A percentile compares a stretch with the other conserved stretches of the same genome.
Conservation (phyloP, 2,113 vertebrate species). For the Ageneiosus marmoratus region DNA sequence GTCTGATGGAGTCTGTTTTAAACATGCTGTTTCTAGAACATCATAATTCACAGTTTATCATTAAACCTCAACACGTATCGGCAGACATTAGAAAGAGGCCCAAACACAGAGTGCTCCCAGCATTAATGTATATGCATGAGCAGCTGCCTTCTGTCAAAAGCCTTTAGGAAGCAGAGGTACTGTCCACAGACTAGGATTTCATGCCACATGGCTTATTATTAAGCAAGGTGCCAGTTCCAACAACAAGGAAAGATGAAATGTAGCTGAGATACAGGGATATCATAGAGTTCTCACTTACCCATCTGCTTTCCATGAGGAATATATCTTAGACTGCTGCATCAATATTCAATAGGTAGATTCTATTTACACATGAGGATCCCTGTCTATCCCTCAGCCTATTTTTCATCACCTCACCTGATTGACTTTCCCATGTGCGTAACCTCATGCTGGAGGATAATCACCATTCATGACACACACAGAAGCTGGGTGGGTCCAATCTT, state of each 20-base stretch:
- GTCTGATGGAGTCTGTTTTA: slow-evolving; percentile 17
- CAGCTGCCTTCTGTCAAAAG: slow-evolving; percentile 28
- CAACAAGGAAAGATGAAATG: slow-evolving; percentile 8
- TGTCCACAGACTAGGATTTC: background rate
- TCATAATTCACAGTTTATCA: slow-evolving; percentile 17
- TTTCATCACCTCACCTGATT: slow-evolving; percentile 48
- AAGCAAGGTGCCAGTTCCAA: background rate
- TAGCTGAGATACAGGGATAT: slow-evolving; percentile 46
- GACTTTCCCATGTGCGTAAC: slow-evolving; percentile 43
- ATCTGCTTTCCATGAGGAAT: slow-evolving; percentile 26
- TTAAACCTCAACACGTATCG: background rate
- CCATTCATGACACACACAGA: slow-evolving; percentile 16
- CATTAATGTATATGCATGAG: slow-evolving; percentile 40
- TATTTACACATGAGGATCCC: slow-evolving; percentile 30
- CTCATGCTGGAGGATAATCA: slow-evolving; percentile 41
- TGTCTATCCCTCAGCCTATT: slow-evolving; percentile 35
- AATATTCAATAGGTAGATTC: slow-evolving; percentile 54
- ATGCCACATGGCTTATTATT: slow-evolving; percentile 36
- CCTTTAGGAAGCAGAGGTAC: slow-evolving; percentile 12
- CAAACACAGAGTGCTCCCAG: slow-evolving; percentile 31
- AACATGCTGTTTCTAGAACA: background rate
- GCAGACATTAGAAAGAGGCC: slow-evolving; percentile 7
- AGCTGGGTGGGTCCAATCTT: background rate
- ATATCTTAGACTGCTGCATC: slow-evolving; percentile 46
- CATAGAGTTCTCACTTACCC: slow-evolving; percentile 52